Base-by-base conservation (phyloP, 2,113 vertebrate species). In the Chauna torquata region DNA sequence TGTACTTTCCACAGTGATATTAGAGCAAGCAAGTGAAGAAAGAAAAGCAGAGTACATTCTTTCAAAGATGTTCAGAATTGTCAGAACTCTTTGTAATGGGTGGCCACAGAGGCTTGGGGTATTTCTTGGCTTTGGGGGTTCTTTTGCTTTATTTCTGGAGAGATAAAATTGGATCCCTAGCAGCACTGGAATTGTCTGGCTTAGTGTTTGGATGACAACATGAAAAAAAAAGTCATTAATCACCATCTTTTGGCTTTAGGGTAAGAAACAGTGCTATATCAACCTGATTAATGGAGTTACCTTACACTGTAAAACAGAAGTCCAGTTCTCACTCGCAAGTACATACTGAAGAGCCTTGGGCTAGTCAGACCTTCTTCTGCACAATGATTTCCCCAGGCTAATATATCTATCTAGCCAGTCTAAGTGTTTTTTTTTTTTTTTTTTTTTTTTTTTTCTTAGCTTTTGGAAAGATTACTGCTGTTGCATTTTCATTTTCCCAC, bases 101-200 rank as follows among this genome's bases (percentile, higher is more conserved):
- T 44, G 55, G 5, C 3, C 17, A 57, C 6, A 47, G 38, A 74
- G 3, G 2, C 2, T 23, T 54, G 42, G 6, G 1, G 5, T 44
- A 9, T 6, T 50, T 25, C 23, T 49, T 22, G 25, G 12, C 6
- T 27, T 44, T 42, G 17, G 16, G 7, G 9, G 28, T 1, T 59
- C 20, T 59, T 38, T 24, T 34, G 1, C 6, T 85, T 11, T 71
- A n/a, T 68, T 72, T 38, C 10, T 47, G 2, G 8, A 52, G 3
- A 59, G 32, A 50, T n/a, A 15, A 78, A 66, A 28, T 18, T 28
- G 12, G 13, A 54, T 5, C 3, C 2, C 44, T 24, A 80, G 10
- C 8, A 80, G 23, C 6, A 27, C 4, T 44, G 55, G 36, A 74
- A 81, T 74, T 81, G 69, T 50, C 45, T 65, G 4, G 6, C 7